Percentiles rank a stretch among this genome's conserved stretches.
Conservation (phyloP, 2,113 vertebrate species). For the Sturnira hondurensis region DNA sequence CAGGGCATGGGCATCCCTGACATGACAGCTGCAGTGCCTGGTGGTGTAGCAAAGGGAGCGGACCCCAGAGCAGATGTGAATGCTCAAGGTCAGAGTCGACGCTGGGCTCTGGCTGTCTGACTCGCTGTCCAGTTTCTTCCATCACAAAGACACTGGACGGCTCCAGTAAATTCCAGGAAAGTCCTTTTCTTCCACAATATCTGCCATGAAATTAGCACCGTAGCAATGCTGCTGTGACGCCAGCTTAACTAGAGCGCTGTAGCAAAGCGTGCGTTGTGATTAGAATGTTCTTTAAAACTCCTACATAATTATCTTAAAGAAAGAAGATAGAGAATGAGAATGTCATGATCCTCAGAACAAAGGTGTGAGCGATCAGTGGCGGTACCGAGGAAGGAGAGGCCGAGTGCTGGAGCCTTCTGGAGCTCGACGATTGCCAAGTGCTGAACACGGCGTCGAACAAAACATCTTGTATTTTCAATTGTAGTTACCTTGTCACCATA, state of each 20-base stretch:
- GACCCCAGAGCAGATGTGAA: not conserved
- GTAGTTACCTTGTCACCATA: not conserved
- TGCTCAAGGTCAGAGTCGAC: not conserved
- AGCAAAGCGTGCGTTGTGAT: not conserved
- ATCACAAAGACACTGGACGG: not conserved
- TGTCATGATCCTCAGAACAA: not conserved
- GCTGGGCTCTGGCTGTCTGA: too few species aligned
- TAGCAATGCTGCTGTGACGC: fast-evolving
- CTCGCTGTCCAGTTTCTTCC: not conserved
- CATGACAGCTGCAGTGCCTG: not conserved
- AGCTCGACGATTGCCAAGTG: not conserved
- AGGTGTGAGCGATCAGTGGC: fast-evolving
- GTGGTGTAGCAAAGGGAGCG: not conserved
- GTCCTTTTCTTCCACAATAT: fast-evolving
- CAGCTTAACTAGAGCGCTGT: fast-evolving
- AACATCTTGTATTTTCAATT: conserved; percentile 62
- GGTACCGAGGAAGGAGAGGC: not conserved
- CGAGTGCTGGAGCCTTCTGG: not conserved
- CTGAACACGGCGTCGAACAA: not conserved
- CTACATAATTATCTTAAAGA: not conserved
- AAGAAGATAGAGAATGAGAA: not conserved
- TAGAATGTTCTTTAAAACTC: not conserved
- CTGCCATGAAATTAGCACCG: not conserved
- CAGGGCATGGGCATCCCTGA: fast-evolving
- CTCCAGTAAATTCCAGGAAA: not conserved